Percentiles rank a stretch among this genome's conserved stretches.
These are phyloP conservation scores for Podarcis raffonei DNA, from an alignment of 2,113 vertebrate genomes.

Conservation along the genomic window DNA sequence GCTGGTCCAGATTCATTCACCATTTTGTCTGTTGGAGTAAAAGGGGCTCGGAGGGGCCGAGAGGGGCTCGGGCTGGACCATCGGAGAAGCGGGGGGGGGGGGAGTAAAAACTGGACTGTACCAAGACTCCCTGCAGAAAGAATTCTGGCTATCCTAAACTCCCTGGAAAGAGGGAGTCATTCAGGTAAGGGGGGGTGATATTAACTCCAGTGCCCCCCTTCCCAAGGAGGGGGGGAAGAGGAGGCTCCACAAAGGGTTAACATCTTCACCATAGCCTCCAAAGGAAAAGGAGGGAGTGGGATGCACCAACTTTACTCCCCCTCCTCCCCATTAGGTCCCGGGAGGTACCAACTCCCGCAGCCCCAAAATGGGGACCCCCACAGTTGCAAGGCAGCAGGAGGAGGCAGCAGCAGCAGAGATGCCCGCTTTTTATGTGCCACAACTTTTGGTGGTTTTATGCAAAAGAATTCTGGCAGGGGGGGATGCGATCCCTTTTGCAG, in stretches of 20 bases:
- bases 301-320: not conserved
- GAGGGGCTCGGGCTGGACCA: conserved; percentile 61
- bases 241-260: not conserved
- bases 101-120: conserved; percentile 36
- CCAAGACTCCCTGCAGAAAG: not conserved
- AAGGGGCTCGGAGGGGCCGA: conserved; percentile 77
- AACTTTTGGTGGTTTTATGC: not conserved
- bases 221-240: conserved; percentile 23
- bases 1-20: conserved; percentile 98
- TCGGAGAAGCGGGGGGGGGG: conserved; percentile 55
- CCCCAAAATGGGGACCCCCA: not conserved
- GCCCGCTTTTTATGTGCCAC: not conserved
- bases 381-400: not conserved
- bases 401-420: not conserved
- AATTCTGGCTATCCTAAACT: not conserved
- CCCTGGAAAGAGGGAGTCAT: not conserved
- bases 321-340: not conserved
- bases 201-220: conserved; percentile 23
- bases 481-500: not conserved
- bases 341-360: not conserved
- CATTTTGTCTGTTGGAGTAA: conserved; percentile 98
- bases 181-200: conserved; percentile 32
- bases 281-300: not conserved
- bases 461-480: not conserved
- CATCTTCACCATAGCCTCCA: not conserved